Percentiles rank a stretch among this genome's conserved stretches.
Evolutionary conservation across 2,888 invertebrate genomes (phyloP).

Genomic region (Muschampia plurimacula): DNA sequence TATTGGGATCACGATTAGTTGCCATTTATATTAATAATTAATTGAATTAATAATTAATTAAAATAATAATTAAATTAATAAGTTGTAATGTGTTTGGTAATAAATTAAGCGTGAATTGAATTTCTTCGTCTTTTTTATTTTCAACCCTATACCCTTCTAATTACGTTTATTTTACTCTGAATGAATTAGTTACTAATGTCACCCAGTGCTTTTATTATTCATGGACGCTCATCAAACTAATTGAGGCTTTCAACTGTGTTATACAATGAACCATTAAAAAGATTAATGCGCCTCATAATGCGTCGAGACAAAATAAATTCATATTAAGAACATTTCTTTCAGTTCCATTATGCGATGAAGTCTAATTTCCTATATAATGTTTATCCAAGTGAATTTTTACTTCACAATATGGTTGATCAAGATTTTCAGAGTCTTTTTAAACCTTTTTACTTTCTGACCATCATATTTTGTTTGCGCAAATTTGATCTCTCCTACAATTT

Average conservation of each 20-base stretch:
- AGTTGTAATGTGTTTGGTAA: no score
- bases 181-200: no score
- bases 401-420: conserved; percentile 21
- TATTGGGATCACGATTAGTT: no score
- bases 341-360: neutral
- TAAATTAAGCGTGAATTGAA: no score
- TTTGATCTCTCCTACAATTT: conserved; percentile 37
- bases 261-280: neutral
- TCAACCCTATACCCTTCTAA: neutral
- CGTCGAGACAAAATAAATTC: neutral
- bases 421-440: conserved; percentile 30
- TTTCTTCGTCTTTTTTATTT: neutral
- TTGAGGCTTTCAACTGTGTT: neutral
- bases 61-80: no score
- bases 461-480: conserved; percentile 43
- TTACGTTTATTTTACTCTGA: no score
- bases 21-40: no score
- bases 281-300: neutral
- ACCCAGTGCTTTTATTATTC: no score
- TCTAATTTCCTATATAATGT: neutral
- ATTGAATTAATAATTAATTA: no score
- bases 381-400: conserved; percentile 24
- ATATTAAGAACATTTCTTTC: neutral
- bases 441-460: conserved; percentile 41
- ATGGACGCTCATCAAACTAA: neutral